Evolutionary conservation across 2,888 invertebrate genomes (phyloP).

Genomic region (Tetranychus piercei): DNA sequence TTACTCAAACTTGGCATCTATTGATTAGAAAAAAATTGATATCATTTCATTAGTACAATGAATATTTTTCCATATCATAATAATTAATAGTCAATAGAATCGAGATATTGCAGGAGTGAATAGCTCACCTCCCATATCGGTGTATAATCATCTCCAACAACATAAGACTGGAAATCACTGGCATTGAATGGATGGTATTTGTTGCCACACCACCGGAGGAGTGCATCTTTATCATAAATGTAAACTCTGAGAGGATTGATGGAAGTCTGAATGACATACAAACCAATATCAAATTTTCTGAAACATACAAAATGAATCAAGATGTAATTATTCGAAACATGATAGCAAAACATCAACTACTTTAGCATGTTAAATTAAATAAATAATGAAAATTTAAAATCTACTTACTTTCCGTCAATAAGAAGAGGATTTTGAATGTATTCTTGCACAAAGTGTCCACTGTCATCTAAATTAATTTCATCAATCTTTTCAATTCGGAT

Average conservation of each 20-base stretch:
- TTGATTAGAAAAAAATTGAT: neutral
- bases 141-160: conserved; percentile 78
- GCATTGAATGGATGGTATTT: conserved; percentile 79
- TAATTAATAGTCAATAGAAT: neutral
- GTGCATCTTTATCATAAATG: conserved; percentile 66
- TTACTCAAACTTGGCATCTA: conserved; percentile 35
- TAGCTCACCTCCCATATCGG: conserved; percentile 68
- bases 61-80: too few species aligned
- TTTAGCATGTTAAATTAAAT: conserved; percentile 5
- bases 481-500: conserved; percentile 52
- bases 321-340: neutral
- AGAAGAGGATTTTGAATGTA: conserved; percentile 69
- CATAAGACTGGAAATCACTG: conserved; percentile 61
- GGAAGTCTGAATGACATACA: conserved; percentile 77
- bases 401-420: conserved; percentile 52
- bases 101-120: neutral
- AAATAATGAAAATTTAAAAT: neutral
- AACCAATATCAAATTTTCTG: conserved; percentile 82
- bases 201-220: conserved; percentile 72
- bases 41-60: neutral
- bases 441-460: conserved; percentile 71
- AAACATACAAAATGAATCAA: neutral
- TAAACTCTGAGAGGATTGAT: conserved; percentile 73
- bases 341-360: neutral
- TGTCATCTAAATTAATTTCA: conserved; percentile 49